phyloP scores from a whole-genome alignment of 1,140 invertebrate genomes.

The Antheraea mylitta region DNA sequence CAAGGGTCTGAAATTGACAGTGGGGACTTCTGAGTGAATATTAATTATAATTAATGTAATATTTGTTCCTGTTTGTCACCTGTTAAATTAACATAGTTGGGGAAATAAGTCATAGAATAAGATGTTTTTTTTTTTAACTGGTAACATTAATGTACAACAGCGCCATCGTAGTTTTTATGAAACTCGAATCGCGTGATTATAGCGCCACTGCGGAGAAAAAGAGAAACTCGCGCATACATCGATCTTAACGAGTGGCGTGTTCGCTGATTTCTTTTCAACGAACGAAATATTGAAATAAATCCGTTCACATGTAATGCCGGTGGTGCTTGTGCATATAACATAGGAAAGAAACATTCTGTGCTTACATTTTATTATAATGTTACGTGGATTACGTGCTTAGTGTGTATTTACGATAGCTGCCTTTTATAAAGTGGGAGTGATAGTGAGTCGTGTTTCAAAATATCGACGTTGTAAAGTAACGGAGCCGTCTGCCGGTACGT shows the following conservation, averaged over 20 bases:
- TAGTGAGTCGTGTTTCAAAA: conserved; percentile 31
- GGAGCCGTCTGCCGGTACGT: conserved; percentile 59
- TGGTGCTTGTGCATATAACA: conserved; percentile 69
- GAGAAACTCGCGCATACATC: conserved; percentile 63
- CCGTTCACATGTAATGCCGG: conserved; percentile 60
- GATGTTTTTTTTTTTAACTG: neutral
- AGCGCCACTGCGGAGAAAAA: conserved; percentile 54
- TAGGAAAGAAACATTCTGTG: conserved; percentile 53
- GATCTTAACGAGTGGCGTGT: conserved; percentile 62
- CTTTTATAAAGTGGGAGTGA: conserved; percentile 47
- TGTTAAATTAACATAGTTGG: no score
- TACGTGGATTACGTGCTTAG: conserved; percentile 62
- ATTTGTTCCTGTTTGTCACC: no score
- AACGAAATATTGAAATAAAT: conserved; percentile 54
- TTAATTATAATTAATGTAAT: no score
- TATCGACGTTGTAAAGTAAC: conserved; percentile 39
- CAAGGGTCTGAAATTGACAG: no score
- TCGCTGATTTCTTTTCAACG: conserved; percentile 50
- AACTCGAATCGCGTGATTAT: conserved; percentile 32
- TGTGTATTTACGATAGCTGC: conserved; percentile 54
- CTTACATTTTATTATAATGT: conserved; percentile 60
- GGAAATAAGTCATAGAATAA: no score
- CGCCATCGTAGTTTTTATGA: conserved; percentile 32
- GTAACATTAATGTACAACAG: neutral
- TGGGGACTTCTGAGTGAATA: no score